phyloP scores from a whole-genome alignment of 2,888 invertebrate genomes.

The Drosophila emarginata region DNA sequence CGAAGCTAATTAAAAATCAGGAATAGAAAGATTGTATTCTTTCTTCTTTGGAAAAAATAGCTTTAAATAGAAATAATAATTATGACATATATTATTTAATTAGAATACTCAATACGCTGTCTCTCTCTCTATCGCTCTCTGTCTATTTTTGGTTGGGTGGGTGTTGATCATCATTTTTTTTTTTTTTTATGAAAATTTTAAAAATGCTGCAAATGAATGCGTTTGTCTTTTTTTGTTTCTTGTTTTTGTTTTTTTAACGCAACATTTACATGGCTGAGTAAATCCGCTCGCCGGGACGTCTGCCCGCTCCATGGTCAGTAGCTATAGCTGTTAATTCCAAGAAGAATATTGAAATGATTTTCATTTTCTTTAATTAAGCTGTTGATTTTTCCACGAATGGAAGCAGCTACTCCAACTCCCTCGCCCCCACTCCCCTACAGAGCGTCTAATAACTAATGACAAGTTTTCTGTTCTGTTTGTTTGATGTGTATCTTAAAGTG shows the following conservation, averaged over 20 bases:
- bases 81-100: too few species aligned
- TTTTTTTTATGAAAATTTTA: too few species aligned
- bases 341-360: constrained; percentile 44
- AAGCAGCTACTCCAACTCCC: constrained; percentile 4
- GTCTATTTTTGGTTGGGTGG: too few species aligned
- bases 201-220: too few species aligned
- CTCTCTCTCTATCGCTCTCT: too few species aligned
- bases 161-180: too few species aligned
- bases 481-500: not conserved
- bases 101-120: too few species aligned
- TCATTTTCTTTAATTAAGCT: constrained; percentile 33
- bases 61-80: too few species aligned
- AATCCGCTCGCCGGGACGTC: not conserved
- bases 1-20: too few species aligned
- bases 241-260: not conserved
- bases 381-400: constrained; percentile 30
- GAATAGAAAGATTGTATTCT: too few species aligned
- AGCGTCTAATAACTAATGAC: constrained; percentile 53
- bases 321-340: constrained; percentile 27
- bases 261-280: constrained; percentile 15
- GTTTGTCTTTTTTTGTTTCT: not conserved
- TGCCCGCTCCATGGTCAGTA: constrained; percentile 16
- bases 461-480: constrained; percentile 34
- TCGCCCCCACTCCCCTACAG: constrained; percentile 46
- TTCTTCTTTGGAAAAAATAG: too few species aligned